These are phyloP conservation scores for Lasioglossum oenotherae DNA, from an alignment of 2,888 invertebrate species.

Conservation along the genomic window DNA sequence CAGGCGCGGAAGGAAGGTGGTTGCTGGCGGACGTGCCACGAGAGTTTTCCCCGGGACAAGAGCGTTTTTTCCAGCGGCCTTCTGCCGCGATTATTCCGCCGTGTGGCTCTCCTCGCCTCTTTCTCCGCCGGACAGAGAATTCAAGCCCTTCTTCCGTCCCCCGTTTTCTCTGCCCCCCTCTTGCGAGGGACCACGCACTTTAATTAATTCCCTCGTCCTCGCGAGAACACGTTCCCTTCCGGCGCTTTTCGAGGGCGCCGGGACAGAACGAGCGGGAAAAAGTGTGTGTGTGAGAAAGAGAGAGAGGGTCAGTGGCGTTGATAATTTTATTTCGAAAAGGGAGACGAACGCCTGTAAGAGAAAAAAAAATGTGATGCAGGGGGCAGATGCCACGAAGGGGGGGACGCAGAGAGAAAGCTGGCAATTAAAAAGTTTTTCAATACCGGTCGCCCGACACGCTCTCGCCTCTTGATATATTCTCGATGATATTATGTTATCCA, in stretches of 20 bases:
- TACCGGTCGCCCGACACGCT: slow-evolving; percentile 22
- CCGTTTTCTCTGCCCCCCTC: neutral
- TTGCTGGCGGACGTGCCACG: slow-evolving; percentile 25
- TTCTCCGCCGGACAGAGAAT: slow-evolving; percentile 37
- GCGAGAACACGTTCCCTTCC: slow-evolving; percentile 37
- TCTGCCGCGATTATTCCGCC: slow-evolving; percentile 49
- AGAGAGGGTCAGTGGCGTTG: slow-evolving; percentile 2
- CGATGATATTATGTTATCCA: slow-evolving; percentile 17
- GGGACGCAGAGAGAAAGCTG: neutral
- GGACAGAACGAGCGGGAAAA: neutral
- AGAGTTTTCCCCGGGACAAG: slow-evolving; percentile 21
- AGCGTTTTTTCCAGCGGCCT: slow-evolving; percentile 32
- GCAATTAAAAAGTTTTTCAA: slow-evolving; percentile 67
- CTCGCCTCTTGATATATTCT: slow-evolving; percentile 25
- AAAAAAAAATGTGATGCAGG: neutral
- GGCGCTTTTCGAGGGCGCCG: slow-evolving; percentile 34
- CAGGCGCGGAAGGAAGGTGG: slow-evolving; percentile 32
- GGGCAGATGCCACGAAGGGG: neutral
- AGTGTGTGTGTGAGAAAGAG: neutral
- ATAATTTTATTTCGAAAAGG: slow-evolving; percentile 31
- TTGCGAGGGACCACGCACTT: slow-evolving; percentile 49
- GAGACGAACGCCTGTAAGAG: neutral
- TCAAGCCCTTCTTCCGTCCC: slow-evolving; percentile 14
- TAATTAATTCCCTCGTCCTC: slow-evolving; percentile 67
- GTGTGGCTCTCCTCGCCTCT: slow-evolving; percentile 21